phyloP scores from a whole-genome alignment of 1,140 invertebrate genomes.

The Lanistes nyassanus region DNA sequence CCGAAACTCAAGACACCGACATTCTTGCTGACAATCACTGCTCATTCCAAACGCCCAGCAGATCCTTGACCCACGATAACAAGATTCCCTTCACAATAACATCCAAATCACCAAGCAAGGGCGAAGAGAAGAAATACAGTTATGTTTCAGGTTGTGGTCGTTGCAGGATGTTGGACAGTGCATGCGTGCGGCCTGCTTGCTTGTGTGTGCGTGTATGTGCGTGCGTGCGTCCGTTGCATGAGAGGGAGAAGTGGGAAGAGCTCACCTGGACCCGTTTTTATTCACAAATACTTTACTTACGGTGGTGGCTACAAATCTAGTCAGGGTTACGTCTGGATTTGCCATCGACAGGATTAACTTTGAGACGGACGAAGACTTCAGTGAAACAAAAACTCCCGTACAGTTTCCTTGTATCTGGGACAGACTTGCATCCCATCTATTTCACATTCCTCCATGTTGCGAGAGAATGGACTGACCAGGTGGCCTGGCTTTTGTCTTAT shows the following conservation, averaged over 20 bases:
- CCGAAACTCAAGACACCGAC: background rate
- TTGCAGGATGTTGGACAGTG: background rate
- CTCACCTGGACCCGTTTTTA: background rate
- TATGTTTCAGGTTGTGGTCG: background rate
- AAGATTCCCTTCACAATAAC: background rate
- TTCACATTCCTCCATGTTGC: no score
- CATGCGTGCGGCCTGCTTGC: background rate
- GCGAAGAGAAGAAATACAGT: background rate
- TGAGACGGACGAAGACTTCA: no score
- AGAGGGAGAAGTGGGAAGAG: background rate
- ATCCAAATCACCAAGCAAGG: no score
- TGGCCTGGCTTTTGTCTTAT: no score
- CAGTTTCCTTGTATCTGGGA: no score
- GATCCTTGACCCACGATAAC: background rate
- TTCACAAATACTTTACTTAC: no score
- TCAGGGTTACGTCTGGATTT: no score
- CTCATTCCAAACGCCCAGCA: background rate
- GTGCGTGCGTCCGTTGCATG: slow-evolving; percentile 13
- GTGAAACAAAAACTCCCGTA: no score
- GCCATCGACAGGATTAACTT: no score
- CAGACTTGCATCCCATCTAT: no score
- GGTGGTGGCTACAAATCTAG: no score
- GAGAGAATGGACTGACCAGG: no score
- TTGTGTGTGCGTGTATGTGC: background rate
- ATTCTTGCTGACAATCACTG: background rate